A percentile compares a stretch with the other conserved stretches of the same genome.
These are phyloP conservation scores for Arrhamphus sclerolepis DNA, from an alignment of 2,797 vertebrate genomes.

Conservation along the genomic window DNA sequence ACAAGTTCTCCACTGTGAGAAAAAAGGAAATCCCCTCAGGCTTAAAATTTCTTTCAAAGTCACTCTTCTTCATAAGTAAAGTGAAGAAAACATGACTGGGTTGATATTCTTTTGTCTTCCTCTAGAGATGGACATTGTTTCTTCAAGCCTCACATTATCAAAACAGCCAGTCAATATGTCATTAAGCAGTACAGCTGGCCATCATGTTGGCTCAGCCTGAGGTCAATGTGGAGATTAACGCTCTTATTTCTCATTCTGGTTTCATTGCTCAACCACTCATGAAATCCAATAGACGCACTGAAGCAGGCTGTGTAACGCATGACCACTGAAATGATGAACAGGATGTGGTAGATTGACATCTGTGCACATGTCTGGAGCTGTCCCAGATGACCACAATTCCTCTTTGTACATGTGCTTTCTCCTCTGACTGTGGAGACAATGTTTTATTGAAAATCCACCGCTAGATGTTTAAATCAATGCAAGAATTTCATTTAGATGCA, in stretches of 20 bases:
- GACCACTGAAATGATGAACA: conserved; percentile 30
- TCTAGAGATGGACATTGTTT: background rate
- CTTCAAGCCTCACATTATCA: conserved; percentile 29
- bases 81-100: background rate
- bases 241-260: conserved; percentile 58
- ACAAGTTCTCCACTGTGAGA: background rate
- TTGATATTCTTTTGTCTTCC: background rate
- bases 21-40: background rate
- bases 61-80: conserved; percentile 2
- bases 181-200: conserved; percentile 36
- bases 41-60: conserved; percentile 8
- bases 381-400: background rate
- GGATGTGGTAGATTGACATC: background rate
- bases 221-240: conserved; percentile 58
- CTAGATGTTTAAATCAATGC: no score
- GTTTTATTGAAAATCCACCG: no score
- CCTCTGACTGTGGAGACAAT: no score
- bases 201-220: conserved; percentile 44
- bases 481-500: no score
- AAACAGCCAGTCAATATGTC: conserved; percentile 48
- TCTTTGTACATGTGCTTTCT: background rate
- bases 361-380: conserved; percentile 4
- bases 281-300: conserved; percentile 38
- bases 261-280: conserved; percentile 60
- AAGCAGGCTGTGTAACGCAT: conserved; percentile 35